Evolutionary conservation across 2,888 invertebrate genomes (phyloP).

Genomic region (Lithophane ornitopus): DNA sequence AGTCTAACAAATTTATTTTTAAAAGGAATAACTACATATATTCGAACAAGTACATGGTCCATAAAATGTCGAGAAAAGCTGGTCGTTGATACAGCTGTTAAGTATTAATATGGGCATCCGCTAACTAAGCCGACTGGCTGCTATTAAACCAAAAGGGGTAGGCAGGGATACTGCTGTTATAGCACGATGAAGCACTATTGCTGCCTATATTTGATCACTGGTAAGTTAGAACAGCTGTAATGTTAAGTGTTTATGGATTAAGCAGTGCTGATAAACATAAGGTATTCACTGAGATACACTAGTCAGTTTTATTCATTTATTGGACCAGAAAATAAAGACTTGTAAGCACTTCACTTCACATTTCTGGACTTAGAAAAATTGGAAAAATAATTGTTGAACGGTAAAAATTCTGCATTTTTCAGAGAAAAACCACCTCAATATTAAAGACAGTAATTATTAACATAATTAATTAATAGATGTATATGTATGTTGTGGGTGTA

Average conservation of each 20-base stretch:
- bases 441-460: background rate
- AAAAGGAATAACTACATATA: conserved; percentile 25
- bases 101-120: conserved; percentile 58
- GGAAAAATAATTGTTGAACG: no score
- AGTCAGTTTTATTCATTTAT: background rate
- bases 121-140: conserved; percentile 54
- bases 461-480: background rate
- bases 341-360: no score
- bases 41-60: conserved; percentile 12
- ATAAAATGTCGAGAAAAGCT: conserved; percentile 45
- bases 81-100: conserved; percentile 61
- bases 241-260: background rate
- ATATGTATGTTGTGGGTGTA: no score
- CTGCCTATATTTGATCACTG: conserved; percentile 38
- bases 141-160: conserved; percentile 56
- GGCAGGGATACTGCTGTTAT: conserved; percentile 32
- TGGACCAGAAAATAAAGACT: no score
- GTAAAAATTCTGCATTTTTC: no score
- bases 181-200: conserved; percentile 31
- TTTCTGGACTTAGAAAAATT: no score
- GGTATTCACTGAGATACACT: background rate
- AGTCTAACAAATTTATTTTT: conserved; percentile 32
- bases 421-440: no score
- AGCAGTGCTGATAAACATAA: background rate
- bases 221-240: background rate